These are phyloP conservation scores for Accipiter virgatus DNA, from an alignment of 2,113 vertebrate species.

Conservation along the genomic window DNA sequence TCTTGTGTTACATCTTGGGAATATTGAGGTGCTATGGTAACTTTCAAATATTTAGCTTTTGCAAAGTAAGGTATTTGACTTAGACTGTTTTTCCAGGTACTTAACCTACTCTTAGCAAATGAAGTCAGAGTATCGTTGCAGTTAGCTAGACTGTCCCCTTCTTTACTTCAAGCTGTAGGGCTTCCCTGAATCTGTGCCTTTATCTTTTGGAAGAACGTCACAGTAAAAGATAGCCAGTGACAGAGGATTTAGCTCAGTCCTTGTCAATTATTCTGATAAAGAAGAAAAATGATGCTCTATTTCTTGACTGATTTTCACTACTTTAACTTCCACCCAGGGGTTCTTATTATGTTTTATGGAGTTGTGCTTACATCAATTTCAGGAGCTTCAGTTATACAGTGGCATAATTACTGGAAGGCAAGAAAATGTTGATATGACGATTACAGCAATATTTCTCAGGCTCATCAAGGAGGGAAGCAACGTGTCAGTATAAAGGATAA, in stretches of 20 bases:
- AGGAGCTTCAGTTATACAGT: slow-evolving; percentile 2
- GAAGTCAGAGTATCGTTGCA: slow-evolving; percentile 2
- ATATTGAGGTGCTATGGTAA: slow-evolving; percentile 63
- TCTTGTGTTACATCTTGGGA: slow-evolving; percentile 62
- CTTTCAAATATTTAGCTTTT: slow-evolving; percentile 67
- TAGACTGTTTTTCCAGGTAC: slow-evolving; percentile 64
- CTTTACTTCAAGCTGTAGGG: background rate
- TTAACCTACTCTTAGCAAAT: slow-evolving; percentile 14
- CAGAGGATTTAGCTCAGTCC: background rate
- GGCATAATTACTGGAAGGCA: slow-evolving; percentile 35
- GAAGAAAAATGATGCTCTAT: background rate
- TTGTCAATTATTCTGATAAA: slow-evolving; percentile 12
- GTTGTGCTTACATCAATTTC: slow-evolving; percentile 10
- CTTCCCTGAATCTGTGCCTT: background rate
- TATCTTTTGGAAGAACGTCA: background rate
- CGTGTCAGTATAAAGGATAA: background rate
- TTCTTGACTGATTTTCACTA: slow-evolving; percentile 3
- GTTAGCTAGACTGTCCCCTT: background rate
- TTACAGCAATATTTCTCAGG: background rate
- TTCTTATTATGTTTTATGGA: background rate
- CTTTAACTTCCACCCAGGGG: background rate
- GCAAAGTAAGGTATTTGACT: slow-evolving; percentile 61
- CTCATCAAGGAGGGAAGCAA: background rate
- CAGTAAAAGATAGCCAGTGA: background rate
- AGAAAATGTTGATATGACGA: slow-evolving; percentile 7